Evolutionary conservation across 2,797 vertebrate genomes (phyloP), one percentile per base, ranked within the genome.

Genomic region (Pachyuromys duprasi): DNA sequence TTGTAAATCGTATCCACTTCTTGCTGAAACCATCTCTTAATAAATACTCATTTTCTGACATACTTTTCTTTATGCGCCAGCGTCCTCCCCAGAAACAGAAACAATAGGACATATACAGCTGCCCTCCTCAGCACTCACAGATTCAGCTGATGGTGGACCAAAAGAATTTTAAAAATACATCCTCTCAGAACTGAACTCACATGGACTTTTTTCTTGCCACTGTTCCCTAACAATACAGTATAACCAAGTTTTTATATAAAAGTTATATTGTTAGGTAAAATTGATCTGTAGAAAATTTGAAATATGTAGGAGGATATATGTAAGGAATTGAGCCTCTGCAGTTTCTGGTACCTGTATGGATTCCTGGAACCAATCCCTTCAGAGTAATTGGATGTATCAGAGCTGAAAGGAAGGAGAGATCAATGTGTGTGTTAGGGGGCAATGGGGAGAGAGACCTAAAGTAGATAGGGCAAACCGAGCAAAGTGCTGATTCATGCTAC

Each of bases 1-100:
- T 84, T 65, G 86, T 70, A 81, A 91, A 93, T 82, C 45, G 28
- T 86, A 70, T 60, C 6, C 45, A 87, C 82, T 87, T 95, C 69
- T 82, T 62, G 14, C 76, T 86, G 88, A 91, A 89, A 26, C 36
- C 13, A 2, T 55, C 93, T 79, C 57, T 86, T 55, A 42, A 86
- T 86, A 62, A 90, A 36, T 67, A 57, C 62, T 39, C 28, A 92
- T 78, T 95, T 95, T 72, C 60, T 33, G 14, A 78, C 69, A 81
- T 76, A 4, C 36, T 14, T 24, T 55, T 86, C 24, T 39, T 76
- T 60, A 69, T 55, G 62, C 28, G n/a, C 45, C 39, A 62, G 36
- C 3, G 28, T 90, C 31, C 81, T 93, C 60, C 72, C 62, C 67
- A 91, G 76, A 88, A 69, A 93, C n/a, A 92, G 62, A 60, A 83